Percentiles rank a stretch among this genome's conserved stretches.
Conservation (phyloP, 2,797 vertebrate species). For the Nyctalus aviator region DNA sequence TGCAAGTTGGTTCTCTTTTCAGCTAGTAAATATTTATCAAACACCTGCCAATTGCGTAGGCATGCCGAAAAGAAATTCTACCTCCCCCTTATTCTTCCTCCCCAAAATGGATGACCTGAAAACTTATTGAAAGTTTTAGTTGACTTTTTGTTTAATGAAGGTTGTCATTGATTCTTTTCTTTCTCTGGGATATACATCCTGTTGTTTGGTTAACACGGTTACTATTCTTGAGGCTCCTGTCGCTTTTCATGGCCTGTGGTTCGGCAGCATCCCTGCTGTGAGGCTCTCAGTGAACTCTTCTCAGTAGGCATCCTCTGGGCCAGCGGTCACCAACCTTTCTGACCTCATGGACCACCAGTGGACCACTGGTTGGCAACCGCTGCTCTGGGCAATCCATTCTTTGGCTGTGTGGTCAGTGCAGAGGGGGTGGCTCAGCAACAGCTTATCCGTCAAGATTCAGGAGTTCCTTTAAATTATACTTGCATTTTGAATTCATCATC, state of each 20-base stretch:
- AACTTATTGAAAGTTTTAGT: not conserved
- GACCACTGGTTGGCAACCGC: too few species aligned
- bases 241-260: not conserved
- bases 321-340: too few species aligned
- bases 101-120: not conserved
- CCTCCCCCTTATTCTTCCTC: not conserved
- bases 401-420: not conserved
- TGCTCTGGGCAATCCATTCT: not conserved
- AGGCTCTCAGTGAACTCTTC: not conserved
- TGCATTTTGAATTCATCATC: not conserved
- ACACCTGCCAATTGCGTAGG: not conserved
- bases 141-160: constrained; percentile 33
- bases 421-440: not conserved
- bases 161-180: not conserved
- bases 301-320: not conserved
- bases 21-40: not conserved
- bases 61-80: not conserved
- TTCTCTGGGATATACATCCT: not conserved
- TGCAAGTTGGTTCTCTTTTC: not conserved
- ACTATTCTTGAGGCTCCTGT: not conserved
- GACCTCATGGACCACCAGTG: too few species aligned
- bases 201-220: not conserved
- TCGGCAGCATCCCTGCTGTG: not conserved
- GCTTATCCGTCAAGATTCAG: not conserved
- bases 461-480: not conserved